Base-by-base conservation (phyloP, 2,888 invertebrate genomes). In the Automeris io region DNA sequence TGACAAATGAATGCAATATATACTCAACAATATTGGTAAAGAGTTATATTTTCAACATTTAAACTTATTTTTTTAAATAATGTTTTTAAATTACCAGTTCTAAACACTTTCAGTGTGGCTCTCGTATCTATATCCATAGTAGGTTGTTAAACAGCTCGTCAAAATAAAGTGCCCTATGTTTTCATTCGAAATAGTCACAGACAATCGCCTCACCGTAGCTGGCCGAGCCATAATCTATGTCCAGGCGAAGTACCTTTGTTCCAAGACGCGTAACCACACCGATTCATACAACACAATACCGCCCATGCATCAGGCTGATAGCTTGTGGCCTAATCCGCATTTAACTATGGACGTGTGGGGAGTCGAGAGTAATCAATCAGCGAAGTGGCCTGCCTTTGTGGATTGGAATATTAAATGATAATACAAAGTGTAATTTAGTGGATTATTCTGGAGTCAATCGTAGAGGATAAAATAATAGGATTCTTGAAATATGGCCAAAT, bases 251-350 rank as follows among this genome's bases (percentile, higher is more conserved):
- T 57, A 64, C 69, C 71, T 70, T 71, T 72, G 74, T 74, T 55
- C 62, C 47, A 33, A 36, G 45, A 52, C 39, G 42, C 41, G 47
- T 47, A 51, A 57, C 50, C 51, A 49, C 56, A 58, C 62, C 66
- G 55, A 70, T 70, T 66, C 71, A 58, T 47, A 34, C 45, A 49
- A 47, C 41, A 75, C 74, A 76, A 74, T 72, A 46, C 59, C 38
- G 39, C 63, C 65, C 51, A 76, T 76, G 71, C 71, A 74, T 76
- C 75, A 76, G 54, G 49, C 57, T 60, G 70, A 73, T 75, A 70
- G 70, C 62, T 58, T 57, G 54, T 53, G 58, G 54, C 47, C 55
- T 71, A 65, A 67, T 69, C 71, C 70, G 25, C 37, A 37, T 37
- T 36, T 34, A 37, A 12, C 33, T 22, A 36, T 26, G 18, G 16